phyloP scores from a whole-genome alignment of 1,140 invertebrate species.

The Ooceraea biroi region DNA sequence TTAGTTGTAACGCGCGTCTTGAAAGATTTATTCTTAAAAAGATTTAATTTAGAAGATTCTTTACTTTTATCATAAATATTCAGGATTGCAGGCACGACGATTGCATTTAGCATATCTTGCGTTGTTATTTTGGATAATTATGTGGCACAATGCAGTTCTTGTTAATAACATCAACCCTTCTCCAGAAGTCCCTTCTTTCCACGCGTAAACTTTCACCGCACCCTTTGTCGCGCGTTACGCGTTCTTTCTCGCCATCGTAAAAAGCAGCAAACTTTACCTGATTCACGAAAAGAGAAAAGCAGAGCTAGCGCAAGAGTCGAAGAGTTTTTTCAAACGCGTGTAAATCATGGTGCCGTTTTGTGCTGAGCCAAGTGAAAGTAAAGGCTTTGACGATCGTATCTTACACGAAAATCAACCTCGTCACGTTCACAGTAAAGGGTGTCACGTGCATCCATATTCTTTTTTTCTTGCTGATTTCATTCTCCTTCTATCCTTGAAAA shows the following conservation, averaged over 20 bases:
- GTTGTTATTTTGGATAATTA: neutral
- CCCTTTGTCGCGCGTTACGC: constrained; percentile 78
- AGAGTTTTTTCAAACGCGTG: constrained; percentile 57
- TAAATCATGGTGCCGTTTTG: constrained; percentile 75
- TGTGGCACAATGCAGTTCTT: neutral
- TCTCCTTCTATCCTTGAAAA: neutral
- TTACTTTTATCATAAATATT: too few species aligned
- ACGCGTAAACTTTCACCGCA: constrained; percentile 79
- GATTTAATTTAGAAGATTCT: too few species aligned
- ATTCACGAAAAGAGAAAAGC: constrained; percentile 66
- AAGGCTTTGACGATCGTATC: constrained; percentile 77
- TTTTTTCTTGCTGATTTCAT: neutral
- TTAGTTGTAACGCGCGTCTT: neutral
- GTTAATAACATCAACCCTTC: neutral
- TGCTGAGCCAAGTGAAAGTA: constrained; percentile 78
- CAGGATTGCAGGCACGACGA: too few species aligned
- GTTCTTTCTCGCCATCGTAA: constrained; percentile 43
- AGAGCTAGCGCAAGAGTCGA: constrained; percentile 46
- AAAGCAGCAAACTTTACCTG: constrained; percentile 79
- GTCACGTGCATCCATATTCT: neutral
- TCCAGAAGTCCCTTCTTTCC: neutral
- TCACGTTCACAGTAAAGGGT: constrained; percentile 12
- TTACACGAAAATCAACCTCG: constrained; percentile 61
- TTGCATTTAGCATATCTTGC: too few species aligned
- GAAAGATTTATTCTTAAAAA: neutral